Evolutionary conservation across 2,797 vertebrate genomes (phyloP).

Genomic region (Myripristis jacobus): DNA sequence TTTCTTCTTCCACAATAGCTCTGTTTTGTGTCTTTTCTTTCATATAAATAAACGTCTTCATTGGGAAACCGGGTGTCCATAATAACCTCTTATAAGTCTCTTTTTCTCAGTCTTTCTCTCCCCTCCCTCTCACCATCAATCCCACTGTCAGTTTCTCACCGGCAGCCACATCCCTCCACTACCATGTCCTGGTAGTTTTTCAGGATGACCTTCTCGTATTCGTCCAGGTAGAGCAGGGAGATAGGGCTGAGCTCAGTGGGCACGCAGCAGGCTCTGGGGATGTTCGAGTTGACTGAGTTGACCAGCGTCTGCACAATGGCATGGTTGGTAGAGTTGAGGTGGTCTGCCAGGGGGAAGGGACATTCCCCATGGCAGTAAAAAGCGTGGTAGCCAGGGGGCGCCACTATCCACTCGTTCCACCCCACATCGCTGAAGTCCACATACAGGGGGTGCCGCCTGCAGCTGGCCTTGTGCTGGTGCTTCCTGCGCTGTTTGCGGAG

Average conservation of each 20-base stretch:
- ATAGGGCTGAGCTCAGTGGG: constrained; percentile 98
- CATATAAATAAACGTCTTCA: constrained; percentile 99
- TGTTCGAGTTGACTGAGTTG: constrained; percentile 98
- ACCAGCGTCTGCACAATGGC: constrained; percentile 99
- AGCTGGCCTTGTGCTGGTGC: constrained; percentile 91
- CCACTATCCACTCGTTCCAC: constrained; percentile 99
- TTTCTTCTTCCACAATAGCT: constrained; percentile 95
- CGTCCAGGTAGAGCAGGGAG: constrained; percentile 98
- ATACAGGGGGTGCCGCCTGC: constrained; percentile 94
- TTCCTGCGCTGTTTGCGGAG: constrained; percentile 90
- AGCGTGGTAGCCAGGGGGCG: constrained; percentile 96
- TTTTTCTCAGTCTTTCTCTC: constrained; percentile 60
- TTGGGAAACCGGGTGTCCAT: constrained; percentile 96
- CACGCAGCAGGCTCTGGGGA: constrained; percentile 97
- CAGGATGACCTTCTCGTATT: constrained; percentile 97
- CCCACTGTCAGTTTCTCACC: constrained; percentile 77
- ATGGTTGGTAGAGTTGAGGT: constrained; percentile 99
- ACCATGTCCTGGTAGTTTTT: constrained; percentile 99
- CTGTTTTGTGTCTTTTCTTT: constrained; percentile 88
- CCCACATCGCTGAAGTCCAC: constrained; percentile 99
- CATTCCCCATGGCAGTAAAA: constrained; percentile 99
- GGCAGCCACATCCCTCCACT: constrained; percentile 98
- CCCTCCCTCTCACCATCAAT: constrained; percentile 20
- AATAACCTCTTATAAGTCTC: constrained; percentile 73
- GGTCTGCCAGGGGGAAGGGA: constrained; percentile 96